These are phyloP conservation scores for Drosophila percnosoma DNA, from an alignment of 2,888 invertebrate genomes.

Conservation along the genomic window DNA sequence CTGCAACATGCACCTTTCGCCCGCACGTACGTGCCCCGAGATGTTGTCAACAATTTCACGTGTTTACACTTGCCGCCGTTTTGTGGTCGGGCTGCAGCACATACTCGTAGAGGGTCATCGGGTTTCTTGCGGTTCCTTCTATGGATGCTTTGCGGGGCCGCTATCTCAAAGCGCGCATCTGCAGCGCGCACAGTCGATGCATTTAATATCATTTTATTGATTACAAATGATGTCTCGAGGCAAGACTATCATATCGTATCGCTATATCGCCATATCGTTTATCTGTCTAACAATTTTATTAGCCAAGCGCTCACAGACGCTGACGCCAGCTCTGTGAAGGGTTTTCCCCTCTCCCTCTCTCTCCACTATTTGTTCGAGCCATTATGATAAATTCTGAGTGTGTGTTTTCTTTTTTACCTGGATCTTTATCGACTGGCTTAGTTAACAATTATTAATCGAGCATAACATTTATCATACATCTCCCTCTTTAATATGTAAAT, in stretches of 20 bases:
- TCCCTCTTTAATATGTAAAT: constrained; percentile 64
- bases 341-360: neutral
- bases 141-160: constrained; percentile 36
- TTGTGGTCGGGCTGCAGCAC: constrained; percentile 53
- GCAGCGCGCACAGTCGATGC: constrained; percentile 47
- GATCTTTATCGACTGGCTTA: constrained; percentile 68
- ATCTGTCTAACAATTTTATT: constrained; percentile 78
- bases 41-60: constrained; percentile 64
- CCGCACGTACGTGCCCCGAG: constrained; percentile 26
- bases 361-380: neutral
- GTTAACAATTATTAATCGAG: constrained; percentile 81
- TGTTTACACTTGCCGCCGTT: constrained; percentile 77
- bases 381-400: constrained; percentile 51
- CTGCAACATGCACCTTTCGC: constrained; percentile 3
- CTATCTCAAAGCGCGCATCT: constrained; percentile 74
- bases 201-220: constrained; percentile 73
- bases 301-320: constrained; percentile 35
- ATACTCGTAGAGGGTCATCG: constrained; percentile 3
- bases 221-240: constrained; percentile 75
- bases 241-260: constrained; percentile 55
- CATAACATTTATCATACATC: constrained; percentile 75
- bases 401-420: constrained; percentile 33
- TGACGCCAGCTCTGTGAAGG: constrained; percentile 41
- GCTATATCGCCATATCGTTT: constrained; percentile 60
- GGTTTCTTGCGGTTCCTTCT: constrained; percentile 40